These are phyloP conservation scores for Calliopum simillimum DNA, from an alignment of 2,888 invertebrate genomes.

Conservation along the genomic window DNA sequence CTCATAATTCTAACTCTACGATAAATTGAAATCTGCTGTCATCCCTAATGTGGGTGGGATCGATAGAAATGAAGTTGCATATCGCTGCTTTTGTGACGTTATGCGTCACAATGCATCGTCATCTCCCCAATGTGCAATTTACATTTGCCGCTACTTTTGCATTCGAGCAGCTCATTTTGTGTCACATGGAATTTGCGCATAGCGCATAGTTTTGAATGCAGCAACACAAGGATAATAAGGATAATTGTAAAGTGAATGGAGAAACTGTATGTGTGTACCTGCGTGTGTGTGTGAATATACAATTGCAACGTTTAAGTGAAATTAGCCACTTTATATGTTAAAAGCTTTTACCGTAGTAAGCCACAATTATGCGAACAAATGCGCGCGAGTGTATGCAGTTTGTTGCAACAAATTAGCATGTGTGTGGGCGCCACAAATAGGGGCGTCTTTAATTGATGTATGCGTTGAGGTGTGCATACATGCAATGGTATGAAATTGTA, in stretches of 20 bases:
- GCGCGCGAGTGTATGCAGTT: neutral
- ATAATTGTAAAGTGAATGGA: slow-evolving; percentile 35
- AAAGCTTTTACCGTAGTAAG: slow-evolving; percentile 31
- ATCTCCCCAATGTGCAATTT: neutral
- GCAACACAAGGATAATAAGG: slow-evolving; percentile 15
- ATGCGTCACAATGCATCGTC: neutral
- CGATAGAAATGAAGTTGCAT: neutral
- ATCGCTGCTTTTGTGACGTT: no score
- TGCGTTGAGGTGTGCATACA: neutral
- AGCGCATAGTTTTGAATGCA: neutral
- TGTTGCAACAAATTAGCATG: slow-evolving; percentile 14
- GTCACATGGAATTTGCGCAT: neutral
- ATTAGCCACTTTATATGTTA: slow-evolving; percentile 49
- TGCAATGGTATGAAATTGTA: no score
- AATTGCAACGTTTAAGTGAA: slow-evolving; percentile 40
- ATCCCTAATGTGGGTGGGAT: neutral
- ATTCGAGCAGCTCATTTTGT: slow-evolving; percentile 8
- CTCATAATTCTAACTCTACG: no score
- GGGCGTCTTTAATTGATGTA: neutral
- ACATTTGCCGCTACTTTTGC: slow-evolving; percentile 10
- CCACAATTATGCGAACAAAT: slow-evolving; percentile 17
- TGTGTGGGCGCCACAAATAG: neutral
- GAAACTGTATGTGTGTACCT: neutral
- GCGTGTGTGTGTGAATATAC: slow-evolving; percentile 11
- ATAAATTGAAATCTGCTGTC: no score